Conservation (phyloP, 2,888 invertebrate genomes). For the Amorpha juglandis region DNA sequence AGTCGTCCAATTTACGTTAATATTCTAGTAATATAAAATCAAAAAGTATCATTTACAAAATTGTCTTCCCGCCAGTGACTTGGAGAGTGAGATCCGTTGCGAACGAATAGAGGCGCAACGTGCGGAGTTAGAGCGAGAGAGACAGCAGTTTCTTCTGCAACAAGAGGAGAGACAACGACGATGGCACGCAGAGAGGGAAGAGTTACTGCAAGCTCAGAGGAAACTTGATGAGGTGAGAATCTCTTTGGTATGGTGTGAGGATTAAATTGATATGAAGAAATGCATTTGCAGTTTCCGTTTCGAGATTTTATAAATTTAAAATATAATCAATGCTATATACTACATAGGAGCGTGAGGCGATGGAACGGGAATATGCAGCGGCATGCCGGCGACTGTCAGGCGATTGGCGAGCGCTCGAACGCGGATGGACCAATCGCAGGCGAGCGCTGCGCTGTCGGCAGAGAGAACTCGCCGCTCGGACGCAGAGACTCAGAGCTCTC, state of each 20-base stretch:
- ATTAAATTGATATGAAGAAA: no score
- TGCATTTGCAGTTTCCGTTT: not conserved
- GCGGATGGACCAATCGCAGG: slow-evolving; percentile 84
- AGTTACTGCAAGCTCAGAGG: slow-evolving; percentile 88
- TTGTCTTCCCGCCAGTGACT: slow-evolving; percentile 53
- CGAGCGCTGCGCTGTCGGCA: slow-evolving; percentile 85
- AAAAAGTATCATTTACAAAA: not conserved
- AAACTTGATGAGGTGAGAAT: slow-evolving; percentile 85
- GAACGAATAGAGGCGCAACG: slow-evolving; percentile 87
- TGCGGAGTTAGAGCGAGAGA: slow-evolving; percentile 82
- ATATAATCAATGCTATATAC: no score
- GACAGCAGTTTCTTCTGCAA: slow-evolving; percentile 85
- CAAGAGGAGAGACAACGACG: slow-evolving; percentile 78
- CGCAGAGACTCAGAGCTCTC: slow-evolving; percentile 74
- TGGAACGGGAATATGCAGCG: slow-evolving; percentile 88
- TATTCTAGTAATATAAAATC: no score
- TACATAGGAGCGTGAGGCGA: slow-evolving; percentile 80
- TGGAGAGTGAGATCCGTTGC: slow-evolving; percentile 80
- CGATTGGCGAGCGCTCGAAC: slow-evolving; percentile 84
- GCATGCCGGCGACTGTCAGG: slow-evolving; percentile 84
- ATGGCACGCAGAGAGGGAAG: slow-evolving; percentile 82
- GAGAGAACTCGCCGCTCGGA: slow-evolving; percentile 79
- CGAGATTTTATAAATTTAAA: not conserved
- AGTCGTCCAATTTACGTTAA: no score
- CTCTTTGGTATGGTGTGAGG: not conserved